phyloP scores from a whole-genome alignment of 2,113 vertebrate species.

The Montifringilla adamsi region DNA sequence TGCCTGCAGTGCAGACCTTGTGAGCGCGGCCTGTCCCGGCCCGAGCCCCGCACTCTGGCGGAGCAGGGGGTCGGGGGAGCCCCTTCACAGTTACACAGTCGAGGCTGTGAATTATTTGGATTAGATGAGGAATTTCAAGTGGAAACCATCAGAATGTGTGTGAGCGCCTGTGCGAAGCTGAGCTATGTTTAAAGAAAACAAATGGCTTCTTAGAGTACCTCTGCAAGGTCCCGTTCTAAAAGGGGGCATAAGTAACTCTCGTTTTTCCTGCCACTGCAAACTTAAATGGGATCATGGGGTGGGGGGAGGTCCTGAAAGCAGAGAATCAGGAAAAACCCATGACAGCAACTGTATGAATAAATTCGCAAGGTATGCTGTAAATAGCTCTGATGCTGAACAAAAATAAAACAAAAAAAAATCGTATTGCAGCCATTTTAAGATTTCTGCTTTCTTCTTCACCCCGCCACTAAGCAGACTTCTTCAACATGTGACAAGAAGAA shows the following conservation, averaged over 20 bases:
- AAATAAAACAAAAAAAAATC: background rate
- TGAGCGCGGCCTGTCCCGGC: background rate
- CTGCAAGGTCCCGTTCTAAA: background rate
- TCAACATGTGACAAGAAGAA: slow-evolving; percentile 56
- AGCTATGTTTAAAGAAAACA: slow-evolving; percentile 47
- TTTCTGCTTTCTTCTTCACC: slow-evolving; percentile 25
- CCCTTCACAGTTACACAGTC: background rate
- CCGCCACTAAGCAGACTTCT: slow-evolving; percentile 23
- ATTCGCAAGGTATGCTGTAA: slow-evolving; percentile 12
- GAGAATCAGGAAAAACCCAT: slow-evolving; percentile 17
- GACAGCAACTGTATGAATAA: slow-evolving; percentile 50
- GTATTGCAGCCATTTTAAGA: slow-evolving; percentile 25
- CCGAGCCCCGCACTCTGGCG: accelerated
- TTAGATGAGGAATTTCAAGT: slow-evolving; percentile 66
- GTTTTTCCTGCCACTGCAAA: background rate
- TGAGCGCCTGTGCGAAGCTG: background rate
- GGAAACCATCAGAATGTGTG: slow-evolving; percentile 22
- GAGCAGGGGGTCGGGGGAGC: accelerated
- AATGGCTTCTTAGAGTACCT: slow-evolving; percentile 36
- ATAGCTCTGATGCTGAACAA: slow-evolving; percentile 58
- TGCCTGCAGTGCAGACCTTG: background rate
- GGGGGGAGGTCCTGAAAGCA: background rate
- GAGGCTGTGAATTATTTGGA: slow-evolving; percentile 42
- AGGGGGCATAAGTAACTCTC: background rate
- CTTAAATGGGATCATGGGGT: background rate